Evolutionary conservation across 1,140 invertebrate genomes (phyloP).

Genomic region (Hylyphantes graminicola): DNA sequence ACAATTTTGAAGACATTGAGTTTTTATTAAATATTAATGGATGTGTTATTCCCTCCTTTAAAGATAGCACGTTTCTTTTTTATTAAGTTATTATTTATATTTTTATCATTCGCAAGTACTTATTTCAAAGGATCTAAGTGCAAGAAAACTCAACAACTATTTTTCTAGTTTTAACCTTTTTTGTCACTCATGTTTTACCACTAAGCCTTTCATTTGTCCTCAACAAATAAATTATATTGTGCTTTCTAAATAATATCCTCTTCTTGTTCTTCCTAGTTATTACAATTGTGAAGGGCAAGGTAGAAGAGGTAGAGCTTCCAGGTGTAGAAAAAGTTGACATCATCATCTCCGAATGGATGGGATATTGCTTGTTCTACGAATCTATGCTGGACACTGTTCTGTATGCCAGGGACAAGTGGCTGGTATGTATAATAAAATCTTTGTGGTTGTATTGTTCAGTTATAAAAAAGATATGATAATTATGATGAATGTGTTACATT

Average conservation of each 20-base stretch:
- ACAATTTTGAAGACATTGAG: too few species aligned
- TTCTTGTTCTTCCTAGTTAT: constrained; percentile 68
- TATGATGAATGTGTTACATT: too few species aligned
- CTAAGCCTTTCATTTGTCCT: neutral
- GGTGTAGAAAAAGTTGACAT: constrained; percentile 87
- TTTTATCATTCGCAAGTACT: neutral
- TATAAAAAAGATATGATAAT: neutral
- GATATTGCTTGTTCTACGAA: constrained; percentile 96
- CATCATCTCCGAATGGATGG: constrained; percentile 99
- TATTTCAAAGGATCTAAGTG: neutral
- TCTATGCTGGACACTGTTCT: constrained; percentile 97
- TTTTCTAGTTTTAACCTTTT: neutral
- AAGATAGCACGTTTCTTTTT: too few species aligned
- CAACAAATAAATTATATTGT: constrained; percentile 4
- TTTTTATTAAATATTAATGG: too few species aligned
- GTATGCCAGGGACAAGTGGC: constrained; percentile 94
- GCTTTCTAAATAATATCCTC: constrained; percentile 62
- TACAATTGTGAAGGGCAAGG: constrained; percentile 94
- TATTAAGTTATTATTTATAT: too few species aligned
- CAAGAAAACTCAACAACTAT: neutral
- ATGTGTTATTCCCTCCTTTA: too few species aligned
- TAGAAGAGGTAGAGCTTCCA: constrained; percentile 76
- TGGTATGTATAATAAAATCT: constrained; percentile 69
- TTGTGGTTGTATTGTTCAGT: neutral
- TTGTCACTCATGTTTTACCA: constrained; percentile 49